Conservation (phyloP, 2,888 invertebrate genomes). For the Hyposoter dolosus region DNA sequence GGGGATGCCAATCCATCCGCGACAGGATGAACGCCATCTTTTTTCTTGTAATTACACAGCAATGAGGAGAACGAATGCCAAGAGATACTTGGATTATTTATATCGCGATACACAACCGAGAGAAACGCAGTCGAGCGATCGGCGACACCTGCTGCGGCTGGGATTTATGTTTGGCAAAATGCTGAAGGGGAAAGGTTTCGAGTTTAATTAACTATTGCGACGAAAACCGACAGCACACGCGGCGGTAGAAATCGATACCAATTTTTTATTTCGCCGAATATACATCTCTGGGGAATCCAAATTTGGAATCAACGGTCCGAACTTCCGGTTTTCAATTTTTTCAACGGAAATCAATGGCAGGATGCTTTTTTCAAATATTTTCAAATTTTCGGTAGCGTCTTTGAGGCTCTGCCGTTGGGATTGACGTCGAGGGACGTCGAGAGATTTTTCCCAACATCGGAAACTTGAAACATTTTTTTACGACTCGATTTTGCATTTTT, state of each 20-base stretch:
- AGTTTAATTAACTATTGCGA: conserved; percentile 60
- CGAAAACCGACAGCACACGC: conserved; percentile 36
- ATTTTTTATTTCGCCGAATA: neutral
- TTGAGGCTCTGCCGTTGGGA: neutral
- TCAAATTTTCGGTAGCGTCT: neutral
- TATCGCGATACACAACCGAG: neutral
- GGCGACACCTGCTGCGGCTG: conserved; percentile 65
- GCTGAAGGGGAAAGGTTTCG: conserved; percentile 26
- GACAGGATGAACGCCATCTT: neutral
- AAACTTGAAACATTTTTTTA: neutral
- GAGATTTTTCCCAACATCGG: neutral
- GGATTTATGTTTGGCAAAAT: conserved; percentile 61
- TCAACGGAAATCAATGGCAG: neutral
- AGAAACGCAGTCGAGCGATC: conserved; percentile 57
- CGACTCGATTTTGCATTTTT: neutral
- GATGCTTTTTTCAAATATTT: neutral
- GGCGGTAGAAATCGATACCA: conserved; percentile 46
- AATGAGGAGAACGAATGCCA: too few relatives aligned
- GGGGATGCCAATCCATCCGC: neutral
- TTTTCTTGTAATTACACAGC: neutral
- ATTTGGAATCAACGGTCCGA: neutral
- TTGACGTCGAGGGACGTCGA: neutral
- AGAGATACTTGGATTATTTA: neutral
- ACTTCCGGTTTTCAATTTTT: neutral
- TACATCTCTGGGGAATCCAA: neutral